These are phyloP conservation scores for Sphyrna mokarran DNA, from an alignment of 2,113 vertebrate species.

Conservation along the genomic window DNA sequence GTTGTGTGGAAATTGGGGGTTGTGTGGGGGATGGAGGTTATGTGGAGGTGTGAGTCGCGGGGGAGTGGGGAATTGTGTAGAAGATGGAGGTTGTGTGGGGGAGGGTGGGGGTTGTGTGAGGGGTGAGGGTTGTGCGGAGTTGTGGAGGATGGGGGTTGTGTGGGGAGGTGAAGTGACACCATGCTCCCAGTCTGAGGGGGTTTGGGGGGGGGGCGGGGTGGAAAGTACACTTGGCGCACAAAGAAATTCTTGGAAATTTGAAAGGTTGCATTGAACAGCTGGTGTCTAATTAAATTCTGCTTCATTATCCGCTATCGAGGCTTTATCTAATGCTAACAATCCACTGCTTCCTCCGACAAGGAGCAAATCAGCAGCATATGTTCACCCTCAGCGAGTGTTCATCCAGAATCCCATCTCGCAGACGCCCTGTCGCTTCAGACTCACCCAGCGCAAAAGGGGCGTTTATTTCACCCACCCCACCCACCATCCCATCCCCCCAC, in stretches of 20 bases:
- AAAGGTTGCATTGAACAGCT: constrained; percentile 42
- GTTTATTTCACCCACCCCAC: constrained; percentile 42
- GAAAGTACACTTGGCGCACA: background rate
- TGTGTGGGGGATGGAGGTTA: no score
- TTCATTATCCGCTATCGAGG: constrained; percentile 44
- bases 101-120: no score
- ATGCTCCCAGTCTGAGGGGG: background rate
- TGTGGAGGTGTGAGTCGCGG: no score
- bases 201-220: no score
- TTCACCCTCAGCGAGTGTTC: background rate
- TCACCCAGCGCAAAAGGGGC: constrained; percentile 46
- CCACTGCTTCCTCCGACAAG: constrained; percentile 39
- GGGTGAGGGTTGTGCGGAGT: no score
- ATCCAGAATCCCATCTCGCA: background rate
- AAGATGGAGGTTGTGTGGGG: no score
- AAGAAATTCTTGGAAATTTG: constrained; percentile 22
- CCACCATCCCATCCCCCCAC: background rate
- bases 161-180: background rate
- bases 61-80: no score
- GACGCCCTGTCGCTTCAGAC: constrained; percentile 38
- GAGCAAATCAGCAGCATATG: constrained; percentile 43
- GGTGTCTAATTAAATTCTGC: constrained; percentile 46
- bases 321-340: constrained; percentile 42
- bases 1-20: no score
- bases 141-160: no score